A percentile compares a stretch with the other conserved stretches of the same genome.
phyloP scores from a whole-genome alignment of 2,113 vertebrate species.

The Ondatra zibethicus region DNA sequence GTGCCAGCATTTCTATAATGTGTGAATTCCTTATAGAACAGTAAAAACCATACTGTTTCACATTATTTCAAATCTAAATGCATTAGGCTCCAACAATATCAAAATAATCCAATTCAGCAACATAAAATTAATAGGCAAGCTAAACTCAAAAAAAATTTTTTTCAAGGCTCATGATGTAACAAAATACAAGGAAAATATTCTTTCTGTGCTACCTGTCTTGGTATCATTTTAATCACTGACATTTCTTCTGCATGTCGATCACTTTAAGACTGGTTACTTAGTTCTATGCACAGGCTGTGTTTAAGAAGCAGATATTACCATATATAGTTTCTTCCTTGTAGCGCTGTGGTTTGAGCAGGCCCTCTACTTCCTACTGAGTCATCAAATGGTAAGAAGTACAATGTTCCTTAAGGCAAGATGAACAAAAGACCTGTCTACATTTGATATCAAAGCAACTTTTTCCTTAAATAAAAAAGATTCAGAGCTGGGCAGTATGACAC shows the following conservation, averaged over 20 bases:
- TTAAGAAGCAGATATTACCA: constrained; percentile 85
- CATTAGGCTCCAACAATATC: background rate
- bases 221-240: constrained; percentile 42
- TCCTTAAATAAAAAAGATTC: background rate
- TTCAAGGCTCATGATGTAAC: background rate
- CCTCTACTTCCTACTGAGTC: constrained; percentile 91
- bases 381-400: constrained; percentile 79
- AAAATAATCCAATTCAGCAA: constrained; percentile 43
- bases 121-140: background rate
- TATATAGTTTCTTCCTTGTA: constrained; percentile 87
- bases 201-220: constrained; percentile 38
- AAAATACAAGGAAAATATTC: constrained; percentile 58
- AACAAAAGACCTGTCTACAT: constrained; percentile 73
- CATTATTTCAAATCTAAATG: constrained; percentile 54
- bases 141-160: background rate
- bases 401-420: constrained; percentile 79
- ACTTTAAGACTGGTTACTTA: constrained; percentile 62
- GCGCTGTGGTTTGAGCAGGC: constrained; percentile 85
- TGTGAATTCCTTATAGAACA: background rate
- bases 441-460: constrained; percentile 23
- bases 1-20: background rate
- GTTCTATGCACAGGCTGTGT: constrained; percentile 41
- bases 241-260: constrained; percentile 28
- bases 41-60: background rate
- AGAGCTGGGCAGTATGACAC: background rate